Base-by-base conservation (phyloP, 2,797 vertebrate genomes). In the Liasis olivaceus region DNA sequence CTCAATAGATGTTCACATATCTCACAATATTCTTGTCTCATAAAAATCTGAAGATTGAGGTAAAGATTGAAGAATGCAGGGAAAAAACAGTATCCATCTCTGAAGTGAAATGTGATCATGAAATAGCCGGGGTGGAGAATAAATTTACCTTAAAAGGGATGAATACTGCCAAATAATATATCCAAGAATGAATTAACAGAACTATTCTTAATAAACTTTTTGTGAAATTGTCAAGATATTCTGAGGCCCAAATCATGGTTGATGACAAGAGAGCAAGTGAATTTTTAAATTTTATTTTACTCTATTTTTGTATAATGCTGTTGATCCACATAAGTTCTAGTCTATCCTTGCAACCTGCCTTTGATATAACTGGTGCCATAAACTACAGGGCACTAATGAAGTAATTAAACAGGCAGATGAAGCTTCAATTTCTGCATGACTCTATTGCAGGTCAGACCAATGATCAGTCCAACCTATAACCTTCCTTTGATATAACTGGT, bases 341-440 rank as follows among this genome's bases (percentile, higher is more conserved):
- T n/a, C 31, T n/a, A 84, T 42, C 66, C 47, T 69, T 58, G 56
- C 28, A 81, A 88, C 59, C 66, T 88, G 31, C 24, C 69, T 90
- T 59, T 64, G 85, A 63, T 69, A 58, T 93, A 47, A 88, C n/a
- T 12, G 31, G 8, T 26, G 51, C 7, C n/a, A 92, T 84, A 63
- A 92, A 93, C 92, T 81, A 62, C 20, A 90, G 22, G 47, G 31
- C 92, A 81, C 64, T 88, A 87, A 93, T 90, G 56, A 66, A 58
- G 69, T 77, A 42, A 64, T 92, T 90, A 47, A 60, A 42, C 0
- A 64, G 60, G 31, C 59, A 92, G 31, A 51, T 86, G 63, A 86
- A 51, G 20, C 20, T 86, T 59, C 36, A 47, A 62, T 90, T 92
- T 90, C 56, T 60, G 13, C 81, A 60, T 89, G 62, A 72, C 56